Evolutionary conservation across 2,888 invertebrate genomes (phyloP).

Genomic region (Eupithecia abbreviata): DNA sequence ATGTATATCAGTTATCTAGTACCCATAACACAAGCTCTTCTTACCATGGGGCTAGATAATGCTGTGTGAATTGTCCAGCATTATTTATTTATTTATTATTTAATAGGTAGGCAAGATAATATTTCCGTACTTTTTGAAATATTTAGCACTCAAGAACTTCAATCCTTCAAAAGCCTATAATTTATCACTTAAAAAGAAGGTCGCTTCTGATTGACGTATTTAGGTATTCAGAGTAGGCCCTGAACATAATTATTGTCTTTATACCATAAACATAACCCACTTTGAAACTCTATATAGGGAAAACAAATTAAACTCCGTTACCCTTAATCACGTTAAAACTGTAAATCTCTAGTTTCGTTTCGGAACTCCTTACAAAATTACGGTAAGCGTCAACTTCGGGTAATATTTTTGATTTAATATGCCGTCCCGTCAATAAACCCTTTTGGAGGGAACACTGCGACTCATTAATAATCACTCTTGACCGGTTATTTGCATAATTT

Average conservation of each 20-base stretch:
- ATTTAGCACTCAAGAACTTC: not conserved
- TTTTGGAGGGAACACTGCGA: constrained; percentile 31
- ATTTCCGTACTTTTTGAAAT: not conserved
- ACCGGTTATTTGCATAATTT: constrained; percentile 60
- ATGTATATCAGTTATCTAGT: too few relatives aligned
- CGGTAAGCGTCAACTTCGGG: constrained; percentile 24
- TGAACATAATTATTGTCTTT: constrained; percentile 30
- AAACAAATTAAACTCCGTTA: constrained; percentile 49
- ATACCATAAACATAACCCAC: constrained; percentile 25
- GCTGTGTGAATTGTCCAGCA: too few relatives aligned
- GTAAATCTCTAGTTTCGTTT: constrained; percentile 45
- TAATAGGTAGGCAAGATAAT: too few relatives aligned
- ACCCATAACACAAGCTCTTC: too few relatives aligned
- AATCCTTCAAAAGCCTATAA: not conserved
- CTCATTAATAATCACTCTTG: constrained; percentile 45
- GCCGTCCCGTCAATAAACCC: constrained; percentile 18
- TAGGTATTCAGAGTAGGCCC: constrained; percentile 30
- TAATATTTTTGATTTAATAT: constrained; percentile 35
- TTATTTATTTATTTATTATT: too few relatives aligned
- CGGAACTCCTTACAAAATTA: constrained; percentile 40
- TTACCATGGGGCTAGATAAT: too few relatives aligned
- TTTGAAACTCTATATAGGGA: constrained; percentile 43
- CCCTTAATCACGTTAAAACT: constrained; percentile 49
- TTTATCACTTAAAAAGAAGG: not conserved
- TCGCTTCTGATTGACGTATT: constrained; percentile 19